Base-by-base conservation (phyloP, 2,888 invertebrate genomes). In the Ormyrus labotus region DNA sequence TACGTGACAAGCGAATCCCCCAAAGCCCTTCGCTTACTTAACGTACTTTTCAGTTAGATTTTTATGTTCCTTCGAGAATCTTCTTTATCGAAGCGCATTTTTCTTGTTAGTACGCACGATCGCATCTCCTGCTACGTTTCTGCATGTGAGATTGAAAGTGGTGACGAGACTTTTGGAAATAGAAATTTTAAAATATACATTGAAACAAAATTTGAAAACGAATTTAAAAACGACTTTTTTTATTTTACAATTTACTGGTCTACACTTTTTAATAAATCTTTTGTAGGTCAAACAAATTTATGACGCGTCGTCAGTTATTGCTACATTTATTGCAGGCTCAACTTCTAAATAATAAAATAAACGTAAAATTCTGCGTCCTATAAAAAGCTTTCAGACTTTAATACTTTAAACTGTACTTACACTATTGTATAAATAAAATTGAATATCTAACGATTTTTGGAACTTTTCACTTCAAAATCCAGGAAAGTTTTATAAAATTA, bases 11-110 rank as follows among this genome's bases (percentile, higher is more conserved):
- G 60, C 58, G 19, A 50, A 60, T 50, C 48, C 10, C 51, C 19
- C 70, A 48, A 57, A 65, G 48, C 19, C 60, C 50, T 60, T 53
- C 34, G 55, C 55, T 60, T 65, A 65, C 50, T 50, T 65, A 65
- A 50, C 70, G 60, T 70, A 70, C 58, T 70, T 70, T 70, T 70
- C 60, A 70, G 60, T 47, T 68, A 68, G 13, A 68, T 34, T 70
- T 60, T 60, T 69, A 10, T 50, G 11, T 60, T 60, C 48, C 48
- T 50, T 19, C 19, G 50, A 11, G 50, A 19, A 19, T 6, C 48
- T 34, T 3, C 48, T 70, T 60, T 6, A 60, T 47, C 5, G 47
- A 13, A 4, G 10, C 19, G n/a, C 9, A 1, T 68, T 70, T 70
- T 60, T 19, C 70, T 70, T 60, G 70, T 70, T 70, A 70, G 47